Conservation (phyloP, 2,888 invertebrate species). For the Nomada ruficornis region DNA sequence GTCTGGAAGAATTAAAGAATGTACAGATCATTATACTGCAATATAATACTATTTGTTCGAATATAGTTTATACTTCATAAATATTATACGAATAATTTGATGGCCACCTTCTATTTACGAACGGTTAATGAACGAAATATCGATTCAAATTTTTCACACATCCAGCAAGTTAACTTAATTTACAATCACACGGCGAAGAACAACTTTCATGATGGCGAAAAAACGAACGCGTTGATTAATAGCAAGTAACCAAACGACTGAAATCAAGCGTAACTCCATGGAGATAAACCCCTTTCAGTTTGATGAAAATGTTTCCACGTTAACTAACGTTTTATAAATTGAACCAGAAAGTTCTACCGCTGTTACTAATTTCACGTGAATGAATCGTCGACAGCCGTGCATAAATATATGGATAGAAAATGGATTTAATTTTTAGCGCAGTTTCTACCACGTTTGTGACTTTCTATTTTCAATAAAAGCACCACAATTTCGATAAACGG, state of each 20-base stretch:
- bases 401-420: neutral
- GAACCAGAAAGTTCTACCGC: constrained; percentile 5
- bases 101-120: neutral
- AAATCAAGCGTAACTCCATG: constrained; percentile 29
- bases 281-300: constrained; percentile 17
- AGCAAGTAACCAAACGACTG: constrained; percentile 14
- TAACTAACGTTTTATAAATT: constrained; percentile 38
- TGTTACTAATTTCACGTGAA: constrained; percentile 9
- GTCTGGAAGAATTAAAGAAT: no score
- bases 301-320: constrained; percentile 4
- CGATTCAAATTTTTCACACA: neutral
- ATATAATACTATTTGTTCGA: no score
- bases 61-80: no score
- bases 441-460: neutral
- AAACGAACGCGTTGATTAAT: constrained; percentile 9
- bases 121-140: neutral
- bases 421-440: neutral
- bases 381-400: neutral
- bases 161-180: neutral
- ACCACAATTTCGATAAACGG: no score
- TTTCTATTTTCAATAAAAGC: no score
- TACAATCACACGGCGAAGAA: neutral
- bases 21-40: no score
- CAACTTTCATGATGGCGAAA: constrained; percentile 1
- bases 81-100: no score